A percentile compares a stretch with the other conserved stretches of the same genome.
phyloP scores from a whole-genome alignment of 1,140 invertebrate genomes.

The Cheumatopsyche charites region DNA sequence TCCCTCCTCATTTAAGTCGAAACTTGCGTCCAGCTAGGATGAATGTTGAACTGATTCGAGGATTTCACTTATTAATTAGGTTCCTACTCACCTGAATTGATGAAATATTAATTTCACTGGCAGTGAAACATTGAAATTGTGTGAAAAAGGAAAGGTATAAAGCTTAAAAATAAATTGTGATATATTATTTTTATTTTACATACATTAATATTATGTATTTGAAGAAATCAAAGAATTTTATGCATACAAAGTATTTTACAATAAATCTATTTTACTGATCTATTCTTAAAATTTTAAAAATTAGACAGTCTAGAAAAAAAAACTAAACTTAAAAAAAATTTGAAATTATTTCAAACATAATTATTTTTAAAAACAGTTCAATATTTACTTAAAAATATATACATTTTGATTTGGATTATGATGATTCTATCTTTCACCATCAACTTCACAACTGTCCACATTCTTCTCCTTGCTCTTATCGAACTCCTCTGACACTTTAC shows the following conservation, averaged over 20 bases:
- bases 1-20: too few relatives aligned
- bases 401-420: background rate
- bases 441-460: slow-evolving; percentile 26
- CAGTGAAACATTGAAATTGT: too few relatives aligned
- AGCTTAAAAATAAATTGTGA: background rate
- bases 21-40: too few relatives aligned
- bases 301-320: slow-evolving; percentile 34
- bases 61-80: too few relatives aligned
- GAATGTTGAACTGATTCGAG: too few relatives aligned
- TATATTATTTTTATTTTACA: slow-evolving; percentile 13
- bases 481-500: slow-evolving; percentile 15
- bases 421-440: slow-evolving; percentile 41
- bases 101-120: too few relatives aligned
- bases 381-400: slow-evolving; percentile 20
- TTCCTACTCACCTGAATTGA: too few relatives aligned
- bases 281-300: slow-evolving; percentile 33
- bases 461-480: slow-evolving; percentile 6
- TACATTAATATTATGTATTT: slow-evolving; percentile 1
- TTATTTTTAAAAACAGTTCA: slow-evolving; percentile 1
- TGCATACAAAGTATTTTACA: slow-evolving; percentile 11
- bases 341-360: slow-evolving; percentile 32
- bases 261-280: slow-evolving; percentile 21
- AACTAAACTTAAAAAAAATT: slow-evolving; percentile 11
- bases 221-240: background rate
- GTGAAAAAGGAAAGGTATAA: background rate